Base-by-base conservation (phyloP, 1,140 invertebrate species). In the Tribolium madens region DNA sequence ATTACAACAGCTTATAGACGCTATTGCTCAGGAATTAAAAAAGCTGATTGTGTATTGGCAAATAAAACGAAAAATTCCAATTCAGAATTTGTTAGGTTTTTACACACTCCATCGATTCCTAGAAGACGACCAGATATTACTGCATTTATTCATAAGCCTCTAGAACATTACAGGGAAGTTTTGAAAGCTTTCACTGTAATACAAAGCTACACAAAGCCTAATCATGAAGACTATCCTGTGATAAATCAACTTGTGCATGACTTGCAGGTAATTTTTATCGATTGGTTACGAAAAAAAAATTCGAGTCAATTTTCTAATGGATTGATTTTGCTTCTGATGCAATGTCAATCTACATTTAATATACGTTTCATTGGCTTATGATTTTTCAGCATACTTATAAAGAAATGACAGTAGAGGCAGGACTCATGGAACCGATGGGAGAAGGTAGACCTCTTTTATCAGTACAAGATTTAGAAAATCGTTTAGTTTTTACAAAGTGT, bases 401-500 rank as follows among this genome's bases (percentile, higher is more conserved):
- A 82, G 93, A 95, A 81, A 93, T 94, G 3, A 95, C 93, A 0
- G 91, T 93, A 2, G 92, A 91, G 74, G 93, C 92, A 4, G 93
- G 93, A 2, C 86, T 95, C 2, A 95, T 95, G 94, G 94, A 94
- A 81, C 92, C 94, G 0, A 89, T 93, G 17, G 91, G 93, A 5
- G 93, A 95, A 81, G 94, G 94, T 0, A 89, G 92, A 80, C 94
- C 93, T 0, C 81, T 95, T 21, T 84, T 95, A 1, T 94, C 93
- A 36, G 87, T 95, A 18, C 93, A 94, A 84, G 94, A 95, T 83
- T 87, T 95, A 48, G 94, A 95, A 85, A 94, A 93, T 81, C 88
- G 94, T 79, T 88, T 95, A 81, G 94, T 95, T 75, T 95, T 95
- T 86, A 95, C 94, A 79, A 91, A 93, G 85, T 95, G 94, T 88